Conservation (phyloP, 1,140 invertebrate genomes). For the Scaptomyza montana region DNA sequence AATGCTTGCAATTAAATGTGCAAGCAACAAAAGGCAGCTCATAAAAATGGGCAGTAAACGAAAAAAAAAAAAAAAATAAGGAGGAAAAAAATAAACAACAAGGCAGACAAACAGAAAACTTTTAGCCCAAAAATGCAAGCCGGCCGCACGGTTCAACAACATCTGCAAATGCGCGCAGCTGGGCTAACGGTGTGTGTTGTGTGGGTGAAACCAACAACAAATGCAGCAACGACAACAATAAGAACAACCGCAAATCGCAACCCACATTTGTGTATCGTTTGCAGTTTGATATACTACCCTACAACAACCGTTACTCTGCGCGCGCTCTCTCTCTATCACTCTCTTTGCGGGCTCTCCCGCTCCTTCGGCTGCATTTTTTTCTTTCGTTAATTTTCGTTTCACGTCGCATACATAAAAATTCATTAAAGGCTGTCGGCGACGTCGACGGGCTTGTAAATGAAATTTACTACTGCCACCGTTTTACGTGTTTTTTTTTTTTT, state of each 20-base stretch:
- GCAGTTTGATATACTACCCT: conserved; percentile 78
- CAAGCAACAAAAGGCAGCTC: conserved; percentile 68
- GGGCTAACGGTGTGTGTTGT: conserved; percentile 28
- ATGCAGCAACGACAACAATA: conserved; percentile 20
- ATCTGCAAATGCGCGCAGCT: conserved; percentile 59
- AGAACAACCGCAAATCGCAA: conserved; percentile 40
- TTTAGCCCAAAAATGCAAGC: conserved; percentile 66
- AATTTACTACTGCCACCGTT: conserved; percentile 80
- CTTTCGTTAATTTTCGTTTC: conserved; percentile 52
- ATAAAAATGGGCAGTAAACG: conserved; percentile 24
- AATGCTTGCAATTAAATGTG: conserved; percentile 78
- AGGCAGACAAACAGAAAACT: conserved; percentile 34
- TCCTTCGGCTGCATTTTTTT: conserved; percentile 57
- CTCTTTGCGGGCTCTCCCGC: conserved; percentile 32
- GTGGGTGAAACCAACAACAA: conserved; percentile 26
- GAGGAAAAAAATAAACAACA: conserved; percentile 4
- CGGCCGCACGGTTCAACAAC: conserved; percentile 77
- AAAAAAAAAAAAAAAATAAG: conserved; percentile 23
- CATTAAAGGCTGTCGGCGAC: conserved; percentile 63
- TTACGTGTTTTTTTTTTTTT: conserved; percentile 51
- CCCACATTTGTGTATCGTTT: conserved; percentile 69
- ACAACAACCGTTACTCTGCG: conserved; percentile 50
- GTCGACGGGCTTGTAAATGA: conserved; percentile 67
- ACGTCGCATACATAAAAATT: conserved; percentile 80
- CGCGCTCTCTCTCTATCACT: conserved; percentile 15